A percentile compares a stretch with the other conserved stretches of the same genome.
Conservation (phyloP, 2,888 invertebrate genomes). For the Machimus atricapillus region DNA sequence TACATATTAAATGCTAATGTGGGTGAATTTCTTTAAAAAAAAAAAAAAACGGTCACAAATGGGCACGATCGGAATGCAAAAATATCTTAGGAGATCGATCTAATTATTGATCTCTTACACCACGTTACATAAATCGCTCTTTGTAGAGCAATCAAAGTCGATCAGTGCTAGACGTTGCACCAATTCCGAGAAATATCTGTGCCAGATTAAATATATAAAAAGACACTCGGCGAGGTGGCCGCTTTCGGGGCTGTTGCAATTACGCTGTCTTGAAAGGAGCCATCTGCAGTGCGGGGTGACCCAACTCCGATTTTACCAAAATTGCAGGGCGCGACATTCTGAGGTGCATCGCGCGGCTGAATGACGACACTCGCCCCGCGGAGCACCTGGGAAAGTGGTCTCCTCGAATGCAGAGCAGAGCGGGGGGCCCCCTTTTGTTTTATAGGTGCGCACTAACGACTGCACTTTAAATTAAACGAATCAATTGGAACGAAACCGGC, state of each 20-base stretch:
- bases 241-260: background rate
- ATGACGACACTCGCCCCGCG: background rate
- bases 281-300: background rate
- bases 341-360: background rate
- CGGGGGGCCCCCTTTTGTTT: background rate
- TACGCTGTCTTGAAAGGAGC: background rate
- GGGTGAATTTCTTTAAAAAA: background rate
- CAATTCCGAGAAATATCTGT: background rate
- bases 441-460: background rate
- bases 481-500: background rate
- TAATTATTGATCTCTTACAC: background rate
- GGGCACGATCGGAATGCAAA: background rate
- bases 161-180: background rate
- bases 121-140: background rate
- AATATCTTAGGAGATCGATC: background rate
- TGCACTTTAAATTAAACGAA: background rate
- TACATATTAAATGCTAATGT: background rate
- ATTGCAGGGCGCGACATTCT: background rate
- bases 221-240: background rate
- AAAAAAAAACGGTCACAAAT: background rate
- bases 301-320: background rate
- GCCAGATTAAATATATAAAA: constrained; percentile 3
- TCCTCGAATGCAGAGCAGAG: background rate
- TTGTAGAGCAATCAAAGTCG: background rate
- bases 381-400: background rate